phyloP scores from a whole-genome alignment of 2,888 invertebrate species.

The Dryadula phaetusa region DNA sequence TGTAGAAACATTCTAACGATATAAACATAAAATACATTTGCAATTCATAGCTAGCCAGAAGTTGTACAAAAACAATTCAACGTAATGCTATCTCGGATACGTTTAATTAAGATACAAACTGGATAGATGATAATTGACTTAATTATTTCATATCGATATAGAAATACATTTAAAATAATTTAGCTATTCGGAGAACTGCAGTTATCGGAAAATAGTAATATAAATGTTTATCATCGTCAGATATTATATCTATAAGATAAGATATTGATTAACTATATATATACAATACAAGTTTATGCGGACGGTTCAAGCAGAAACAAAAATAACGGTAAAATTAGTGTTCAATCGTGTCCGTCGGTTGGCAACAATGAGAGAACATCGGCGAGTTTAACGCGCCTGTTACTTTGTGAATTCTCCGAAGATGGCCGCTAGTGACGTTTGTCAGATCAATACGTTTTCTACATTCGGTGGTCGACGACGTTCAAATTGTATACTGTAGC shows the following conservation, averaged over 20 bases:
- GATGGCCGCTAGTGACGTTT: conserved; percentile 47
- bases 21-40: not conserved
- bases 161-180: conserved; percentile 9
- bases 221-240: not conserved
- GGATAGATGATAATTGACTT: not conserved
- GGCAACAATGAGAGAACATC: conserved; percentile 32
- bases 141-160: not conserved
- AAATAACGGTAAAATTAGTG: conserved; percentile 15
- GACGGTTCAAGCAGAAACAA: conserved; percentile 1
- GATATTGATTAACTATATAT: not conserved
- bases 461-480: not conserved
- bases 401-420: conserved; percentile 46
- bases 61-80: conserved; percentile 6
- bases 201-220: not conserved
- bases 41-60: not conserved
- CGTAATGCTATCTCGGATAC: conserved; percentile 16
- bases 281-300: not conserved
- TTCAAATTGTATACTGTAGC: not conserved
- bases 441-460: conserved; percentile 47
- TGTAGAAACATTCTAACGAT: not conserved
- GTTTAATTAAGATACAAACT: conserved; percentile 12
- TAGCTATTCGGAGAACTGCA: conserved; percentile 9
- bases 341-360: conserved; percentile 26
- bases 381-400: conserved; percentile 39
- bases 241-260: not conserved